A percentile compares a stretch with the other conserved stretches of the same genome.
Evolutionary conservation across 2,888 invertebrate genomes (phyloP).

Genomic region (Argyresthia albistria): DNA sequence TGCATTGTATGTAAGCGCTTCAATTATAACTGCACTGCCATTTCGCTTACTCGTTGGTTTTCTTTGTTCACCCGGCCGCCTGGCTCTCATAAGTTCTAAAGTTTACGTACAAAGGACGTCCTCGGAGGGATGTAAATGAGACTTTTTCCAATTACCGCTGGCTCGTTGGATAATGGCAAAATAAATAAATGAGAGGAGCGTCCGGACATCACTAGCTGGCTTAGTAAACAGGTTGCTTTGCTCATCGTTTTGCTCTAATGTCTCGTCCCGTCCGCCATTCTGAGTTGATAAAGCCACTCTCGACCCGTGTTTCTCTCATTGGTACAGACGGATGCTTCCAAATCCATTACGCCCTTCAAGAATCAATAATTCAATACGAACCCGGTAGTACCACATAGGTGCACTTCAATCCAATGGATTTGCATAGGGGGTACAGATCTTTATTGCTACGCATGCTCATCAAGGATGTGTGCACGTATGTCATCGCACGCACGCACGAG

Average conservation of each 20-base stretch:
- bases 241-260: conserved; percentile 3
- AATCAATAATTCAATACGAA: not conserved
- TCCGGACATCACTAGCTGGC: not conserved
- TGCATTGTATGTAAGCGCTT: too few species aligned
- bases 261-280: not conserved
- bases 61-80: not conserved
- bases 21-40: too few species aligned
- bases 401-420: too few species aligned
- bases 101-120: conserved; percentile 3
- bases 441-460: too few species aligned
- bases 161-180: conserved; percentile 14
- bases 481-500: conserved; percentile 2
- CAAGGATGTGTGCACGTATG: conserved; percentile 9
- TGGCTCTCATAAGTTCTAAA: conserved; percentile 2
- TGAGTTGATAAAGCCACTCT: conserved; percentile 1
- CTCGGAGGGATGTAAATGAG: conserved; percentile 29
- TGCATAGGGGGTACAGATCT: too few species aligned
- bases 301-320: not conserved
- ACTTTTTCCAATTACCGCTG: conserved; percentile 51
- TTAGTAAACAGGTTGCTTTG: conserved; percentile 2
- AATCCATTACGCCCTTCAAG: not conserved
- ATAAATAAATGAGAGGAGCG: conserved; percentile 34
- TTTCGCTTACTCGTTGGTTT: not conserved
- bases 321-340: too few species aligned
- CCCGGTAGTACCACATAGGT: not conserved